Evolutionary conservation across 2,888 invertebrate genomes (phyloP).

Genomic region (Rhamphomyia laevipes): DNA sequence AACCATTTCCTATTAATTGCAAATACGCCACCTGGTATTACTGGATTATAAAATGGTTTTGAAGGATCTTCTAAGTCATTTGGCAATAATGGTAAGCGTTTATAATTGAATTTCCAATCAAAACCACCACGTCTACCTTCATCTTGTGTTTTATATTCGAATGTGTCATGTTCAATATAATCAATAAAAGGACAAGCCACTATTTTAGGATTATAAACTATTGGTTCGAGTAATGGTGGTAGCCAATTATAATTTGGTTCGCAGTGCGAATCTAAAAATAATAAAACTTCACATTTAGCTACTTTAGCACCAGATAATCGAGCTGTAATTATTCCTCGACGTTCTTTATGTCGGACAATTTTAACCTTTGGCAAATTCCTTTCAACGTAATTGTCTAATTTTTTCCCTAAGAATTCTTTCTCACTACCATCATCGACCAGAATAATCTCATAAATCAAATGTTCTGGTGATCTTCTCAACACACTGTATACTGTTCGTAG

Average conservation of each 20-base stretch:
- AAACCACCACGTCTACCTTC: conserved; percentile 90
- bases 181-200: conserved; percentile 96
- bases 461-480: too few species aligned
- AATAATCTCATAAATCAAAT: too few species aligned
- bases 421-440: too few species aligned
- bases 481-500: too few species aligned
- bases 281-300: too few species aligned
- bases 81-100: conserved; percentile 63
- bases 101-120: too few species aligned
- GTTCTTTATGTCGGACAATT: conserved; percentile 57
- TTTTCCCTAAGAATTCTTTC: too few species aligned
- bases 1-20: too few species aligned
- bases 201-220: too few species aligned
- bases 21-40: too few species aligned
- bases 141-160: conserved; percentile 88
- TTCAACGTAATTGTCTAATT: too few species aligned
- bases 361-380: conserved; percentile 66
- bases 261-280: conserved; percentile 86
- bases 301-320: conserved; percentile 70
- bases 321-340: conserved; percentile 81
- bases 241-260: conserved; percentile 89
- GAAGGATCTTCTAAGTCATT: conserved; percentile 30
- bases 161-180: conserved; percentile 83
- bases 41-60: conserved; percentile 58
- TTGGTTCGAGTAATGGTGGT: conserved; percentile 83